Percentiles rank a stretch among this genome's conserved stretches.
Evolutionary conservation across 2,113 vertebrate genomes (phyloP).

Genomic region (Pseudopipra pipra): DNA sequence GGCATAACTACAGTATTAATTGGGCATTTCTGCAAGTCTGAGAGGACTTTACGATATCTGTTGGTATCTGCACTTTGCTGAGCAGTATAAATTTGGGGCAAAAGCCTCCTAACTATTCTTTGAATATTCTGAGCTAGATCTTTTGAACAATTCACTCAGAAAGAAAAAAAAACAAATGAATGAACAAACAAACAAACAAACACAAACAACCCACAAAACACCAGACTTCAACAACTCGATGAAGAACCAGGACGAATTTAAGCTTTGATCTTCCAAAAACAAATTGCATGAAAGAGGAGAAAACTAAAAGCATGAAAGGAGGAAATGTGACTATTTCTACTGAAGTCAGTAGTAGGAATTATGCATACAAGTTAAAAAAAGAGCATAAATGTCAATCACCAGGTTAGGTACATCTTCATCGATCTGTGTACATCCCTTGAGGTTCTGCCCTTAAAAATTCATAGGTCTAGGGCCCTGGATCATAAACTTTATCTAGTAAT

Average conservation of each 20-base stretch:
- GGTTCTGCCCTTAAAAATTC: constrained; percentile 43
- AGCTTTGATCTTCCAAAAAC: constrained; percentile 52
- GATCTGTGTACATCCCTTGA: not conserved
- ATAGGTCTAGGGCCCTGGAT: not conserved
- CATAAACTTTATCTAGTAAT: constrained; percentile 31
- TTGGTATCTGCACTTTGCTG: not conserved
- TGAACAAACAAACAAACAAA: not conserved
- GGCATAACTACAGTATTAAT: not conserved
- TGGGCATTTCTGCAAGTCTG: not conserved
- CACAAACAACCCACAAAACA: not conserved
- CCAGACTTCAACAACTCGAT: not conserved
- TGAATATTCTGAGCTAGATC: not conserved
- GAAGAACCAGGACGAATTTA: not conserved
- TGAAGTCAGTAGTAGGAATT: constrained; percentile 32
- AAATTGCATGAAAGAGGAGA: constrained; percentile 20
- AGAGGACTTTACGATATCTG: not conserved
- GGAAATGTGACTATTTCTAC: constrained; percentile 12
- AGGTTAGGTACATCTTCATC: constrained; percentile 4
- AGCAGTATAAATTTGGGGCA: not conserved
- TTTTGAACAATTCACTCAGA: not conserved
- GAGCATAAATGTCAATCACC: constrained; percentile 28
- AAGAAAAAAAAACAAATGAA: not conserved
- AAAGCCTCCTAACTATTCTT: not conserved
- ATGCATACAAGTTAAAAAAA: constrained; percentile 18
- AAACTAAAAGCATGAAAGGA: constrained; percentile 36